Percentiles rank a stretch among this genome's conserved stretches.
These are phyloP conservation scores for Cololabis saira DNA, from an alignment of 2,113 vertebrate genomes.

Conservation along the genomic window DNA sequence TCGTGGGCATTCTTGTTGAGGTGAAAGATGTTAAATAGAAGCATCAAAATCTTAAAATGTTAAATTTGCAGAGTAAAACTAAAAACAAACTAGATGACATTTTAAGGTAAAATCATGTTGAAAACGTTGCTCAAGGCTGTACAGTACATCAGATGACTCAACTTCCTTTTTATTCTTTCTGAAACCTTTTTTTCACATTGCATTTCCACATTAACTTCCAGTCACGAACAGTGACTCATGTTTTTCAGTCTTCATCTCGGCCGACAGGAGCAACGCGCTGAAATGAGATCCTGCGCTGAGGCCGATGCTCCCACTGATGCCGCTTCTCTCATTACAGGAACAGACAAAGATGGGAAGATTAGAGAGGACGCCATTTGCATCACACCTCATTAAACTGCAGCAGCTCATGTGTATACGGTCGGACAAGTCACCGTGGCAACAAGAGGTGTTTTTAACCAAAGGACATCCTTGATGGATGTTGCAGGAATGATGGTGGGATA, in stretches of 20 bases:
- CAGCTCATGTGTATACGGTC: constrained; percentile 3
- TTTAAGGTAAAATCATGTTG: too few relatives aligned
- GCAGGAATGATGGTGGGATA: too few relatives aligned
- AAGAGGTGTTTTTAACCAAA: background rate
- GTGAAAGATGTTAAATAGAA: too few relatives aligned
- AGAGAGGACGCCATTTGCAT: background rate
- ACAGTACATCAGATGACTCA: background rate
- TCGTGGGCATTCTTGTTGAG: too few relatives aligned
- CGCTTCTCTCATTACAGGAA: constrained; percentile 20
- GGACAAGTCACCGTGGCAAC: background rate
- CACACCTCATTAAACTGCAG: background rate
- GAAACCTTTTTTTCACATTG: too few relatives aligned
- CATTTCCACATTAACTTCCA: too few relatives aligned
- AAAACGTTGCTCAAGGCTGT: too few relatives aligned
- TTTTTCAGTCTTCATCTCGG: background rate
- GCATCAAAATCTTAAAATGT: too few relatives aligned
- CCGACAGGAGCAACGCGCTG: background rate
- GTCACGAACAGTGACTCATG: constrained; percentile 13
- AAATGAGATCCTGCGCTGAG: constrained; percentile 20
- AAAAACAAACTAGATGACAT: too few relatives aligned
- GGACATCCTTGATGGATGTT: too few relatives aligned
- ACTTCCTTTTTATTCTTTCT: background rate
- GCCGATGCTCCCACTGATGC: constrained; percentile 1
- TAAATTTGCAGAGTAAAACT: too few relatives aligned
- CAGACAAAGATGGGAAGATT: background rate